These are phyloP conservation scores for Holocentrus rufus DNA, from an alignment of 2,797 vertebrate genomes.

Conservation along the genomic window DNA sequence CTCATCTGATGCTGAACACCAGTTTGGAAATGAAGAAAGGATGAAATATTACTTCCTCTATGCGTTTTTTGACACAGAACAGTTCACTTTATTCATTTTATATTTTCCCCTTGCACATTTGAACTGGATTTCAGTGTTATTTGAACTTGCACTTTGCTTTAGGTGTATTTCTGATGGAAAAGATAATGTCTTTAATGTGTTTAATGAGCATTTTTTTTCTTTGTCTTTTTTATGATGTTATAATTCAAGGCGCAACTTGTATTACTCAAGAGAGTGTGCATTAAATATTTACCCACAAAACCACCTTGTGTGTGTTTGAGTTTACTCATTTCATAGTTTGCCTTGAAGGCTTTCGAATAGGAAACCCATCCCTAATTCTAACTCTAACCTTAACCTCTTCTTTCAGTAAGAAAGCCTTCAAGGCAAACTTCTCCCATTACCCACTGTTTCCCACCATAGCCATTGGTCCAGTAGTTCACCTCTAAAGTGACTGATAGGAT, in stretches of 20 bases:
- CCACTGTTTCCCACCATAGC: no score
- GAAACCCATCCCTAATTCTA: not conserved
- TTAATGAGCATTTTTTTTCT: constrained; percentile 13
- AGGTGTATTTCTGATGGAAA: not conserved
- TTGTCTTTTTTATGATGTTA: constrained; percentile 1
- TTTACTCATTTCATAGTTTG: not conserved
- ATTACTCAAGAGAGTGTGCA: constrained; percentile 4
- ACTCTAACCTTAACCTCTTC: no score
- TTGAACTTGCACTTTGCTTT: not conserved
- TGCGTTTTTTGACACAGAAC: not conserved
- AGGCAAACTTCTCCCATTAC: no score
- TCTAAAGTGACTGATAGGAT: no score
- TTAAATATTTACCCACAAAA: constrained; percentile 38
- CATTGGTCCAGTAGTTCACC: no score
- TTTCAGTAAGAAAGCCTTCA: no score
- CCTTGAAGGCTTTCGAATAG: not conserved
- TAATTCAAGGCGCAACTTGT: constrained; percentile 2
- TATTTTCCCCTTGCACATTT: not conserved
- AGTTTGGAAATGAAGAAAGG: not conserved
- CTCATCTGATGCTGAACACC: not conserved
- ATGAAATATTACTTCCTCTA: not conserved
- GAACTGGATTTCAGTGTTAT: not conserved
- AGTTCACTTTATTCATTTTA: not conserved
- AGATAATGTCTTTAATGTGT: constrained; percentile 4
- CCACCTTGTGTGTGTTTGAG: not conserved